A percentile compares a stretch with the other conserved stretches of the same genome.
These are phyloP conservation scores for Ectropis crepuscularia DNA, from an alignment of 2,888 invertebrate genomes.

Conservation along the genomic window DNA sequence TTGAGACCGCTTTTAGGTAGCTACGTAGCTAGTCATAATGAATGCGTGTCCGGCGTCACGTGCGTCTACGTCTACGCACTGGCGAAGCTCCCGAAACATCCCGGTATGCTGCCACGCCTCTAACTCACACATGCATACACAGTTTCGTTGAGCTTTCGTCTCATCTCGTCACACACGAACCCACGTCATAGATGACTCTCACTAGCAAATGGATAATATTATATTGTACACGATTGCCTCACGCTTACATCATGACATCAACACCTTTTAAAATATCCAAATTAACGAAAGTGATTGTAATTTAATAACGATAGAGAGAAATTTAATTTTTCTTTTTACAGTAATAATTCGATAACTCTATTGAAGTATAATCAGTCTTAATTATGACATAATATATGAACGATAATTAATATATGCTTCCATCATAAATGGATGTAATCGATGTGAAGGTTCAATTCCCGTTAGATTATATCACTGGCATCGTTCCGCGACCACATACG, in stretches of 20 bases:
- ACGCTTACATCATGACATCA: slow-evolving; percentile 44
- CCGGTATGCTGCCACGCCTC: slow-evolving; percentile 51
- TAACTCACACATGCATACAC: slow-evolving; percentile 46
- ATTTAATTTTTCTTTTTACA: too few species aligned
- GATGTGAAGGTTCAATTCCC: slow-evolving; percentile 13
- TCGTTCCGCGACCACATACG: slow-evolving; percentile 25
- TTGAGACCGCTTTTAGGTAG: too few species aligned
- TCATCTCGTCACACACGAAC: slow-evolving; percentile 44
- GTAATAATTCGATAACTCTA: too few species aligned
- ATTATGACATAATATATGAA: background rate
- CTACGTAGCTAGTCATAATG: slow-evolving; percentile 34
- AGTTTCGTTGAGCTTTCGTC: slow-evolving; percentile 48
- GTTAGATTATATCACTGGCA: slow-evolving; percentile 31
- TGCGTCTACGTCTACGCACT: slow-evolving; percentile 49
- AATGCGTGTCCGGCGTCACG: slow-evolving; percentile 69
- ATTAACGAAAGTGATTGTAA: too few species aligned
- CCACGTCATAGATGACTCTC: slow-evolving; percentile 48
- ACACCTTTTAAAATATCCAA: background rate
- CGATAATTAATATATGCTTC: slow-evolving; percentile 4
- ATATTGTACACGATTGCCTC: slow-evolving; percentile 44
- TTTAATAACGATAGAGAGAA: too few species aligned
- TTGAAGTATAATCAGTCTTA: too few species aligned
- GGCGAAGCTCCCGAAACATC: slow-evolving; percentile 58
- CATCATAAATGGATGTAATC: slow-evolving; percentile 4
- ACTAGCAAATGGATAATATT: slow-evolving; percentile 37